Evolutionary conservation across 2,797 vertebrate species (phyloP).

Genomic region (Eulemur mongoz): DNA sequence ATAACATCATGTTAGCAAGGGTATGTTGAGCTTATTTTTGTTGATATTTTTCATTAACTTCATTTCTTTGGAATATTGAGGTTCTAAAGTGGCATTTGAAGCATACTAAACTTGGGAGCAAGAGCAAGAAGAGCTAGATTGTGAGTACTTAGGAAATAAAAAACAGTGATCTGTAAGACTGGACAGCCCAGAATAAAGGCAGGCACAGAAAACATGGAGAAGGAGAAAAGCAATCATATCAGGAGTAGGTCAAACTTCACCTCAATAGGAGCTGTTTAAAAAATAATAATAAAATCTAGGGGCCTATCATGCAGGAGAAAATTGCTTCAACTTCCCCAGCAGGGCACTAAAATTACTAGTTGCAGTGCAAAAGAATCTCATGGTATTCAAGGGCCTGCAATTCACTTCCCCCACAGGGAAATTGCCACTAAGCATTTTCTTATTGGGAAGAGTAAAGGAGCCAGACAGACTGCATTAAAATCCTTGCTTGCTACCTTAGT

Average conservation of each 20-base stretch:
- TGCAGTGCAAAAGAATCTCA: slow-evolving; percentile 49
- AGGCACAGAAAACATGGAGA: slow-evolving; percentile 9
- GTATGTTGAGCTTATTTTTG: not conserved
- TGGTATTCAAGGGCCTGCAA: not conserved
- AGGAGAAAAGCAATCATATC: slow-evolving; percentile 36
- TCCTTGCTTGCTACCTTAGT: not conserved
- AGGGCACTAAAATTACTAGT: slow-evolving; percentile 43
- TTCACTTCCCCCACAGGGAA: slow-evolving; percentile 37
- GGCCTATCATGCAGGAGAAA: slow-evolving; percentile 53
- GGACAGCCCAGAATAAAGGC: slow-evolving; percentile 7
- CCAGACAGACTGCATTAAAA: not conserved
- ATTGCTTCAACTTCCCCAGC: slow-evolving; percentile 67
- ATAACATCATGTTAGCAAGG: not conserved
- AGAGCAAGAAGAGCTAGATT: not conserved
- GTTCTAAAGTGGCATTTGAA: not conserved
- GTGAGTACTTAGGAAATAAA: slow-evolving; percentile 20
- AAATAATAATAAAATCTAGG: slow-evolving; percentile 67
- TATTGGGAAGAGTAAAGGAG: slow-evolving; percentile 5
- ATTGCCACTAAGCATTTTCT: slow-evolving; percentile 35
- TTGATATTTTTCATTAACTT: not conserved
- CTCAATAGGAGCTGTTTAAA: slow-evolving; percentile 63
- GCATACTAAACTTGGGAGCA: slow-evolving; percentile 22
- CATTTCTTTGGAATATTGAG: not conserved
- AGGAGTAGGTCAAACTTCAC: slow-evolving; percentile 48
- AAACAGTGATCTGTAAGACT: not conserved